phyloP scores from a whole-genome alignment of 2,888 invertebrate genomes.

The Dryocosmus kuriphilus region DNA sequence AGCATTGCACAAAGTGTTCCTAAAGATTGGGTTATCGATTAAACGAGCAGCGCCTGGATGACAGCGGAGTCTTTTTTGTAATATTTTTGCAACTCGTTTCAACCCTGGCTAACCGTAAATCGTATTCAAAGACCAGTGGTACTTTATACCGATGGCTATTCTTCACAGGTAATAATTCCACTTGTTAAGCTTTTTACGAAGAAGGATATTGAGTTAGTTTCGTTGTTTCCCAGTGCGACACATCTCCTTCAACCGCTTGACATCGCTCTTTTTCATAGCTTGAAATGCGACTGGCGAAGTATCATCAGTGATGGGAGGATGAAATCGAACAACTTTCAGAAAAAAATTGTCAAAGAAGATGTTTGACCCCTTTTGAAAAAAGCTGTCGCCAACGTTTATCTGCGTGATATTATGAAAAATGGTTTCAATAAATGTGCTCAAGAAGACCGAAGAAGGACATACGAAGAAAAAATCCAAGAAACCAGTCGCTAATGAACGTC shows the following conservation, averaged over 20 bases:
- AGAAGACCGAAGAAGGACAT: too few relatives aligned
- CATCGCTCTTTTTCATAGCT: neutral
- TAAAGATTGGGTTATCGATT: too few relatives aligned
- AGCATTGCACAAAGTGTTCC: constrained; percentile 43
- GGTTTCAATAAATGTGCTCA: too few relatives aligned
- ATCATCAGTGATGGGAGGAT: neutral
- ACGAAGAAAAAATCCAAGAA: too few relatives aligned
- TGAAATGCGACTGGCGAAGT: neutral
- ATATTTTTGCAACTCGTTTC: constrained; percentile 71
- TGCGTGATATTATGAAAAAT: too few relatives aligned
- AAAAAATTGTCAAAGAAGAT: constrained; percentile 40
- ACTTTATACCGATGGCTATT: constrained; percentile 74
- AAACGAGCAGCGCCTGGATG: too few relatives aligned
- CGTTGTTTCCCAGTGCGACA: neutral
- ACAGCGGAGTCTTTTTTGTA: constrained; percentile 63
- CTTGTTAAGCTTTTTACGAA: neutral
- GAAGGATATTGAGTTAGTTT: neutral
- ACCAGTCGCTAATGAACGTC: too few relatives aligned
- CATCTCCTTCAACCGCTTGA: neutral
- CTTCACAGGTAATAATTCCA: constrained; percentile 63
- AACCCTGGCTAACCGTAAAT: constrained; percentile 70
- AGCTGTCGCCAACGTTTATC: neutral
- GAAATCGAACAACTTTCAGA: neutral
- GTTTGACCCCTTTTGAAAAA: constrained; percentile 30
- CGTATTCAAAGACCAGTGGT: constrained; percentile 69